Evolutionary conservation across 2,113 vertebrate species (phyloP).

Genomic region (Antechinus stuartii): DNA sequence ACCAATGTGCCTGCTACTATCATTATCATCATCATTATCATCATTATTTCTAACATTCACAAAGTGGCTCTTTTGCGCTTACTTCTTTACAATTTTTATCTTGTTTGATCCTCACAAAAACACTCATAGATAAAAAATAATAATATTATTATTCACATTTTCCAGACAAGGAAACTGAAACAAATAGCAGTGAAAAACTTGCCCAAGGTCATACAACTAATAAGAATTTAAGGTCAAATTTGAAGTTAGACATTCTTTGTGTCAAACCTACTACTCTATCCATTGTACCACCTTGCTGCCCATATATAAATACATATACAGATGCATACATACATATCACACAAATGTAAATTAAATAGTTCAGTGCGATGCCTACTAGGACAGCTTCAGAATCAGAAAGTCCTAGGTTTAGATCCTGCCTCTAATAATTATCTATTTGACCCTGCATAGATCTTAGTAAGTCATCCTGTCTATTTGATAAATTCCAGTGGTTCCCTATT

Average conservation of each 20-base stretch:
- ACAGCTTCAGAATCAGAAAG: not conserved
- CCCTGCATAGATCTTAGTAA: too few species aligned
- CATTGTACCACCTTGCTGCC: not conserved
- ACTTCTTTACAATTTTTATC: not conserved
- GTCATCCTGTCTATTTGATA: too few species aligned
- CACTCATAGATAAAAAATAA: not conserved
- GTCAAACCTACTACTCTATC: not conserved
- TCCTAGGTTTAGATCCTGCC: not conserved
- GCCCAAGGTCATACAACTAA: not conserved
- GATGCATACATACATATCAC: not conserved
- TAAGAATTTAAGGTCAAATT: not conserved
- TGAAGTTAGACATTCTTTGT: not conserved
- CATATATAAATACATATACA: too few species aligned
- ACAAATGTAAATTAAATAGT: not conserved
- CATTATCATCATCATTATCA: not conserved
- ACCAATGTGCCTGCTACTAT: not conserved
- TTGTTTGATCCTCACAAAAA: not conserved
- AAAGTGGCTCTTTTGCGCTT: not conserved
- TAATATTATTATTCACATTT: not conserved
- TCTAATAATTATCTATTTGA: too few species aligned
- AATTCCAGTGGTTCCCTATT: too few species aligned
- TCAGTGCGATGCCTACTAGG: not conserved
- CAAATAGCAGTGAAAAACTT: not conserved
- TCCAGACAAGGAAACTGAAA: not conserved
- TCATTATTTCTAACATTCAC: not conserved